Base-by-base conservation (phyloP, 1,140 invertebrate species). In the Armadillidium nasatum region DNA sequence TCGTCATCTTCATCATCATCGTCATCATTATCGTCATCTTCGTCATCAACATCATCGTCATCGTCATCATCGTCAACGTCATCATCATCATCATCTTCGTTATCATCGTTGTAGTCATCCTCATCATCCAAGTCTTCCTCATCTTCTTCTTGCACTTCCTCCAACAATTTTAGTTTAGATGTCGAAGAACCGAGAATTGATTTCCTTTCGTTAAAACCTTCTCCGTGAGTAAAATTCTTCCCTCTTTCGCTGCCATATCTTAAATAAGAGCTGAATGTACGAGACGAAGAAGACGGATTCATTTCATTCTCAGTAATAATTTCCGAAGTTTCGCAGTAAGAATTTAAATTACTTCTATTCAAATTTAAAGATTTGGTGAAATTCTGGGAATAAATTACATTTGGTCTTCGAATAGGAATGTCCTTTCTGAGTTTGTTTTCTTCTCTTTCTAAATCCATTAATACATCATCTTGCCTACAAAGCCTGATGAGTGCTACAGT, bases 301-400 rank as follows among this genome's bases (percentile, higher is more conserved):
- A 19, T 60, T 19, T 60, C 50, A 15, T 15, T 50, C 9, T 15
- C 15, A 10, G 46, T 15, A 9, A 50, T 15, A 50, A 15, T 50
- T 50, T 50, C 46, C 9, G 46, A 9, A 50, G 46, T 10, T 50
- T 50, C 46, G 46, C n/a, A n/a, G n/a, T 50, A 10, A 50, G 9
- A 50, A 15, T 50, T 74, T 10, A 76, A 15, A 50, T 77, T 54
- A 73, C 77, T 77, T 66, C 75, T 80, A 66, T 46, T 60, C 44
- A 44, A 69, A 60, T 69, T 44, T 22, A 44, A 60, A 22, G 68
- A 23, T 22, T 76, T 66, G 44, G 74, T 76, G 44, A 76, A 80
- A 73, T 77, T 80, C 54, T 76, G 76, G 23, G 79, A 80, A 70
- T 80, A 80, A 69, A 80, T 80, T n/a, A 80, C 79, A 67, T 78